Percentiles rank a stretch among this genome's conserved stretches.
Conservation (phyloP, 1,140 invertebrate species). For the Drosophila pseudoananassae region DNA sequence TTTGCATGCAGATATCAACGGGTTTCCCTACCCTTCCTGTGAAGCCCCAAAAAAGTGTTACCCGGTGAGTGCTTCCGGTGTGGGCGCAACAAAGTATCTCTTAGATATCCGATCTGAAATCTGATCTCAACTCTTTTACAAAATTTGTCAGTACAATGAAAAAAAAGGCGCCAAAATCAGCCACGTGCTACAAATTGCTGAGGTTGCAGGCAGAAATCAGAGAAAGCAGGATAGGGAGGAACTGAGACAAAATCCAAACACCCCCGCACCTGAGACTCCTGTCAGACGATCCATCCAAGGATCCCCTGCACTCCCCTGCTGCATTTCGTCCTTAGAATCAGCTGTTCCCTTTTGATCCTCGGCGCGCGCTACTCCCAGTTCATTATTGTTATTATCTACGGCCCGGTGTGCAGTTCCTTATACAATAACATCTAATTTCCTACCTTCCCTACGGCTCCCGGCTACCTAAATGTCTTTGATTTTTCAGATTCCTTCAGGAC, state of each 20-base stretch:
- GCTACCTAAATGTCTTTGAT: constrained; percentile 56
- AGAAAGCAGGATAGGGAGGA: constrained; percentile 12
- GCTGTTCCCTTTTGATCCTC: constrained; percentile 38
- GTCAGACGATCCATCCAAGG: constrained; percentile 60
- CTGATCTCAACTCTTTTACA: constrained; percentile 48
- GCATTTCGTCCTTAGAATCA: constrained; percentile 31
- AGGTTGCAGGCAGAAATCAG: neutral
- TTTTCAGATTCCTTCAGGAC: constrained; percentile 50
- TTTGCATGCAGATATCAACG: constrained; percentile 38
- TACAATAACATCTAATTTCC: constrained; percentile 82
- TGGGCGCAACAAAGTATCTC: constrained; percentile 32
- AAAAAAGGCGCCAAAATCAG: constrained; percentile 70
- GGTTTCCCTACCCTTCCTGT: constrained; percentile 35
- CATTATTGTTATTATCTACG: constrained; percentile 78
- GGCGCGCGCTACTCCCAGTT: constrained; percentile 63
- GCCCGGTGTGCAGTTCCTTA: constrained; percentile 76
- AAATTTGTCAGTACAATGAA: constrained; percentile 28
- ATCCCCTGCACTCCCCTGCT: constrained; percentile 20
- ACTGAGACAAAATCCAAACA: constrained; percentile 57
- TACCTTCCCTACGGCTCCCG: constrained; percentile 42
- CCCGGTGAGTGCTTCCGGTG: constrained; percentile 30
- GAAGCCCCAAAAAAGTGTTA: constrained; percentile 37
- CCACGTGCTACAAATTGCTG: constrained; percentile 72
- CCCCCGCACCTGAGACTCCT: constrained; percentile 72
- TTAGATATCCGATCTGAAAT: constrained; percentile 18